A percentile compares a stretch with the other conserved stretches of the same genome.
Evolutionary conservation across 92 coral and sea anemone species (phyloP).

Genomic region (Chrysogorgia sp.): DNA sequence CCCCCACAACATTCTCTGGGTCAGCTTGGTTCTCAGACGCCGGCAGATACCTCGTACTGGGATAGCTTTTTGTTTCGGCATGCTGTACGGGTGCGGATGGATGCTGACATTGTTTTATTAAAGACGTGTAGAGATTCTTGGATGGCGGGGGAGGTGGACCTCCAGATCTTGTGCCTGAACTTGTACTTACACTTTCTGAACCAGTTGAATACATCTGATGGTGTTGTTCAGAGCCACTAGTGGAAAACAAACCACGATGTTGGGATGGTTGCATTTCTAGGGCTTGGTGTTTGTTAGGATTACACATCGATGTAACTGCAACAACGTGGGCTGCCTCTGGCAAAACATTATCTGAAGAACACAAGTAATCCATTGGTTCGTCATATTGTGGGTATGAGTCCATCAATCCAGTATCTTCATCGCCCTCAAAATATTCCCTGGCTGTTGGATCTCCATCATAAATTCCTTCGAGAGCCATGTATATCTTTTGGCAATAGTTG

Average conservation of each 20-base stretch:
- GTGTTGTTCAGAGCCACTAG: not conserved
- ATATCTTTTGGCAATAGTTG: constrained; percentile 2
- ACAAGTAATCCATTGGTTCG: not conserved
- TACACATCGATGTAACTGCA: not conserved
- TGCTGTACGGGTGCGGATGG: constrained; percentile 80
- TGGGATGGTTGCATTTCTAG: not conserved
- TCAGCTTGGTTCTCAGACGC: not conserved
- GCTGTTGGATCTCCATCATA: not conserved
- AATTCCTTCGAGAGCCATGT: constrained; percentile 24
- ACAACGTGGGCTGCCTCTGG: not conserved
- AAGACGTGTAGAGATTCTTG: constrained; percentile 66
- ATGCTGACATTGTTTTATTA: constrained; percentile 76
- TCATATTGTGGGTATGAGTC: not conserved
- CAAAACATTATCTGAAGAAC: no score
- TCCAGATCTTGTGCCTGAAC: constrained; percentile 6
- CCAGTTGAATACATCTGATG: not conserved
- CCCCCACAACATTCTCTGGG: not conserved
- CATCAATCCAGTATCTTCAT: not conserved
- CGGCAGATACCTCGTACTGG: not conserved
- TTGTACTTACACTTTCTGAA: not conserved
- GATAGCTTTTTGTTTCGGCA: constrained; percentile 1
- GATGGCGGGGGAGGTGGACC: constrained; percentile 94
- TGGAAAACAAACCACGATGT: not conserved
- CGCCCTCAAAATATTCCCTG: constrained; percentile 8
- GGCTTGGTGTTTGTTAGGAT: not conserved